Percentiles rank a stretch among this genome's conserved stretches.
phyloP scores from a whole-genome alignment of 2,113 vertebrate genomes.

The Eretmochelys imbricata region DNA sequence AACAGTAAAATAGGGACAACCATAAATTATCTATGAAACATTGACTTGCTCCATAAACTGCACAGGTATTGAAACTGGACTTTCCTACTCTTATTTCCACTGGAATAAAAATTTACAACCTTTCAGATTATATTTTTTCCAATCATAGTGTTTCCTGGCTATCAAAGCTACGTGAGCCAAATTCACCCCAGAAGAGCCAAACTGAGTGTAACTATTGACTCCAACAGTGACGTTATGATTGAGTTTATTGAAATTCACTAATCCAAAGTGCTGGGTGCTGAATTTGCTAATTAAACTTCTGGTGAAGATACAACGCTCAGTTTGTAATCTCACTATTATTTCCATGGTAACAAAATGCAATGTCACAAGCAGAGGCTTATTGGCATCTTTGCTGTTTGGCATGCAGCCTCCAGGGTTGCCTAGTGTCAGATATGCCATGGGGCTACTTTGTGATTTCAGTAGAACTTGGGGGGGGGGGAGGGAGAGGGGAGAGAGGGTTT shows the following conservation, averaged over 20 bases:
- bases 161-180: no score
- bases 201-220: no score
- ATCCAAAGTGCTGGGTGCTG: neutral
- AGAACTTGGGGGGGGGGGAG: neutral
- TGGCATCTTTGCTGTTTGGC: accelerated
- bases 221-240: accelerated
- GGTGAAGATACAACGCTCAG: accelerated
- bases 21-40: neutral
- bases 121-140: no score
- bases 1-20: neutral
- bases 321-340: accelerated
- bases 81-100: no score
- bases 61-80: no score
- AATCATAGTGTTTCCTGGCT: no score
- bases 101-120: no score
- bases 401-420: neutral
- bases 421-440: accelerated
- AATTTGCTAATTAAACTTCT: neutral
- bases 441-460: neutral
- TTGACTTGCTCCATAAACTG: neutral
- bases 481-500: no score
- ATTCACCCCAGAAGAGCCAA: no score
- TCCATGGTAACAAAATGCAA: neutral
- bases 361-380: accelerated
- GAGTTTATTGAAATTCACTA: neutral